phyloP scores from a whole-genome alignment of 2,113 vertebrate species.

The Hystrix brachyura region DNA sequence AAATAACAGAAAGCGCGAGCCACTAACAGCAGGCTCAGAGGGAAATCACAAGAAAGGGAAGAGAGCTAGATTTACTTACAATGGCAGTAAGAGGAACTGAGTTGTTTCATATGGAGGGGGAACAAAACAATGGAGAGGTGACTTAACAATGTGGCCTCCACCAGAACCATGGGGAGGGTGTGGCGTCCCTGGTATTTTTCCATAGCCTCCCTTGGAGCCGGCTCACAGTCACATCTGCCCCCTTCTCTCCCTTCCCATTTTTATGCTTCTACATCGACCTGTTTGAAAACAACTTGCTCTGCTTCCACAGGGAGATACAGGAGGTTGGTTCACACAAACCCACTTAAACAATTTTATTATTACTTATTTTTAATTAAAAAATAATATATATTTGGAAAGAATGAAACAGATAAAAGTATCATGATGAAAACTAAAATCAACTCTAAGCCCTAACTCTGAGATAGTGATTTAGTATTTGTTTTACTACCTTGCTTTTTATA shows the following conservation, averaged over 20 bases:
- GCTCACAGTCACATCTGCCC: neutral
- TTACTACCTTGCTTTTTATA: neutral
- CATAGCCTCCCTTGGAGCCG: slow-evolving; percentile 29
- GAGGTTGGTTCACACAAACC: neutral
- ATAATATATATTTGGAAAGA: slow-evolving; percentile 15
- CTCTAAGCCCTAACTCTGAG: neutral
- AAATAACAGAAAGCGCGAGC: neutral
- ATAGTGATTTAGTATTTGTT: neutral
- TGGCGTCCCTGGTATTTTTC: slow-evolving; percentile 74
- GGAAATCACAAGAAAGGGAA: neutral
- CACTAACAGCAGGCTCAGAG: neutral
- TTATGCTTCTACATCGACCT: neutral
- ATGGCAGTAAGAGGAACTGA: neutral
- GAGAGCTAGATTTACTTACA: neutral
- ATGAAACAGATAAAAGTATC: neutral
- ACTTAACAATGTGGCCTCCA: neutral
- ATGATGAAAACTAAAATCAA: slow-evolving; percentile 17
- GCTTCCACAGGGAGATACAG: neutral
- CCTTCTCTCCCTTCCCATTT: neutral
- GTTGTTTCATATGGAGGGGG: neutral
- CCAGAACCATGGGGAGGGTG: neutral
- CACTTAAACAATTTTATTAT: neutral
- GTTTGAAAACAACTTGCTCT: slow-evolving; percentile 59
- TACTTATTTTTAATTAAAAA: slow-evolving; percentile 47
- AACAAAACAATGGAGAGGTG: neutral